Evolutionary conservation across 1,140 invertebrate species (phyloP).

Genomic region (Drosophila guanche): DNA sequence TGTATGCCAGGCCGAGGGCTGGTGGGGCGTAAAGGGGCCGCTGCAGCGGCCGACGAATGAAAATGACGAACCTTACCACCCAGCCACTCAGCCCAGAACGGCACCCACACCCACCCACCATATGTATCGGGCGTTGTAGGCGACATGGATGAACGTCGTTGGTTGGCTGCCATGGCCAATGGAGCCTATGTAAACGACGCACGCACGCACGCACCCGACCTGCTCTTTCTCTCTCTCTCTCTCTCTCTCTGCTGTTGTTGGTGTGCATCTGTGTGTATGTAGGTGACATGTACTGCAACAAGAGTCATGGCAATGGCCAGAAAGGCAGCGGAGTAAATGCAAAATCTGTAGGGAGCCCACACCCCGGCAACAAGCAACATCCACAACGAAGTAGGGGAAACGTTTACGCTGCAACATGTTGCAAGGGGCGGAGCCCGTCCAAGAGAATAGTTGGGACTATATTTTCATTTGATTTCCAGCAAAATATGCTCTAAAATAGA

Average conservation of each 20-base stretch:
- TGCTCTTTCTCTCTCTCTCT: constrained; percentile 31
- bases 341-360: constrained; percentile 74
- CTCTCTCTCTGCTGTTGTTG: constrained; percentile 18
- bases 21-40: constrained; percentile 39
- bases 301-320: constrained; percentile 63
- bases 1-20: constrained; percentile 53
- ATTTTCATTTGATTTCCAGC: too few species aligned
- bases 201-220: constrained; percentile 39
- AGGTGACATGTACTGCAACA: constrained; percentile 77
- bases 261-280: constrained; percentile 50
- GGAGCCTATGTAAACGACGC: constrained; percentile 76
- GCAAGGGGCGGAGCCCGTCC: constrained; percentile 66
- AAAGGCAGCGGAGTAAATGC: constrained; percentile 77
- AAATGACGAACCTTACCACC: constrained; percentile 55
- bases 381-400: constrained; percentile 49
- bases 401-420: constrained; percentile 76
- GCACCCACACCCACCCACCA: constrained; percentile 17
- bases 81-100: constrained; percentile 30
- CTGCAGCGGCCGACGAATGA: constrained; percentile 69
- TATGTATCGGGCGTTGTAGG: constrained; percentile 64
- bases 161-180: constrained; percentile 59
- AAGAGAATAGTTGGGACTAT: background rate
- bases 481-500: too few species aligned
- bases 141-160: constrained; percentile 64
- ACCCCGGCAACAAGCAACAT: constrained; percentile 4